These are phyloP conservation scores for Parochlus steinenii DNA, from an alignment of 2,888 invertebrate genomes.

Conservation along the genomic window DNA sequence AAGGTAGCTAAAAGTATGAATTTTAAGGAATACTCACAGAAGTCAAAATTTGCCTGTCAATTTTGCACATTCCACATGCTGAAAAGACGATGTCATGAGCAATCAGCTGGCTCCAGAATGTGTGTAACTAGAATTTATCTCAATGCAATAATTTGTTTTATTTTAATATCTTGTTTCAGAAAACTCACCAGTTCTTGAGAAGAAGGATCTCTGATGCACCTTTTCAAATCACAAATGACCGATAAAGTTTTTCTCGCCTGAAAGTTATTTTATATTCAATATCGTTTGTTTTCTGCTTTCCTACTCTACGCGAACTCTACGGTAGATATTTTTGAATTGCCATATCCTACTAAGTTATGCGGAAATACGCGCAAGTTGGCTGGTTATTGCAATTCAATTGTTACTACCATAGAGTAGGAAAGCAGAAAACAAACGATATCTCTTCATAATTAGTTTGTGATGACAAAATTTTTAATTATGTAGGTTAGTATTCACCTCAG, in stretches of 20 bases:
- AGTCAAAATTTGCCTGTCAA: slow-evolving; percentile 35
- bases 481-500: slow-evolving; percentile 24
- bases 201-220: slow-evolving; percentile 20
- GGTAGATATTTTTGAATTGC: too few species aligned
- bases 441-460: too few species aligned
- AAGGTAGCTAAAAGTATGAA: not conserved
- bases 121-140: slow-evolving; percentile 20
- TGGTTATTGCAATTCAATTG: too few species aligned
- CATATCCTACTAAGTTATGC: too few species aligned
- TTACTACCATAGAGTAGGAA: too few species aligned
- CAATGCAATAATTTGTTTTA: not conserved
- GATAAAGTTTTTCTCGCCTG: slow-evolving; percentile 30
- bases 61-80: slow-evolving; percentile 34
- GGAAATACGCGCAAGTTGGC: too few species aligned
- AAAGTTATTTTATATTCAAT: slow-evolving; percentile 12
- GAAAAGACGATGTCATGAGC: slow-evolving; percentile 29
- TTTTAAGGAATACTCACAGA: slow-evolving; percentile 27
- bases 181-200: not conserved
- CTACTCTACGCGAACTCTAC: too few species aligned
- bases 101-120: slow-evolving; percentile 29
- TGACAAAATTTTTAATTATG: too few species aligned
- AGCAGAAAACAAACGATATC: too few species aligned
- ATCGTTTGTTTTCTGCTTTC: too few species aligned
- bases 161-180: slow-evolving; percentile 1
- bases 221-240: slow-evolving; percentile 32